Percentiles rank a stretch among this genome's conserved stretches.
These are phyloP conservation scores for Gonatopus flavifemur DNA, from an alignment of 1,140 invertebrate species.

Conservation along the genomic window DNA sequence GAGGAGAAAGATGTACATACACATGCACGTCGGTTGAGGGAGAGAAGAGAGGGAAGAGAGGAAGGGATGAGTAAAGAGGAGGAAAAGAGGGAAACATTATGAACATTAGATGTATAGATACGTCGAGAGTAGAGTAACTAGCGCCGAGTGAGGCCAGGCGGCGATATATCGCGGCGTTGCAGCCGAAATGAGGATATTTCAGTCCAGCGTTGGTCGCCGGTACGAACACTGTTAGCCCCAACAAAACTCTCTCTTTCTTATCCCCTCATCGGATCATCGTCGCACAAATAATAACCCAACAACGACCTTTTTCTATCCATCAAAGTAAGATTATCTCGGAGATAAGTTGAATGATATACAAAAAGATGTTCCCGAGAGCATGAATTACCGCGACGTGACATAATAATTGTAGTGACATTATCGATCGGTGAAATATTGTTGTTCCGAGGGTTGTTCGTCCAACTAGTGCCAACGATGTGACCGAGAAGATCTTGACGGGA, in stretches of 20 bases:
- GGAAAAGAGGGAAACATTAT: constrained; percentile 5
- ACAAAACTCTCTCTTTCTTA: no score
- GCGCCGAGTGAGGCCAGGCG: constrained; percentile 31
- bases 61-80: constrained; percentile 3
- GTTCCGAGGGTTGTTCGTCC: not conserved
- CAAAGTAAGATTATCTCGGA: not conserved
- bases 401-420: not conserved
- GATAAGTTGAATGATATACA: not conserved
- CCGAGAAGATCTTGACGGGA: not conserved
- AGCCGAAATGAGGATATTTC: constrained; percentile 54
- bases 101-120: constrained; percentile 26
- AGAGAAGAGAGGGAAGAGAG: not conserved
- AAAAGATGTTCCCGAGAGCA: constrained; percentile 3
- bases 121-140: constrained; percentile 31
- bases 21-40: no score
- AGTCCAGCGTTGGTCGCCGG: constrained; percentile 55
- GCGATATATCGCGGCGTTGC: constrained; percentile 38
- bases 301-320: constrained; percentile 8
- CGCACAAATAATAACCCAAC: no score
- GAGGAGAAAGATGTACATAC: constrained; percentile 3
- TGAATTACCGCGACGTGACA: not conserved
- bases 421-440: no score
- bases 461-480: not conserved
- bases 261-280: no score
- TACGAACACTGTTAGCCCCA: constrained; percentile 43